Conservation (phyloP, 2,888 invertebrate species). For the Poecilobothrus nobilitatus region DNA sequence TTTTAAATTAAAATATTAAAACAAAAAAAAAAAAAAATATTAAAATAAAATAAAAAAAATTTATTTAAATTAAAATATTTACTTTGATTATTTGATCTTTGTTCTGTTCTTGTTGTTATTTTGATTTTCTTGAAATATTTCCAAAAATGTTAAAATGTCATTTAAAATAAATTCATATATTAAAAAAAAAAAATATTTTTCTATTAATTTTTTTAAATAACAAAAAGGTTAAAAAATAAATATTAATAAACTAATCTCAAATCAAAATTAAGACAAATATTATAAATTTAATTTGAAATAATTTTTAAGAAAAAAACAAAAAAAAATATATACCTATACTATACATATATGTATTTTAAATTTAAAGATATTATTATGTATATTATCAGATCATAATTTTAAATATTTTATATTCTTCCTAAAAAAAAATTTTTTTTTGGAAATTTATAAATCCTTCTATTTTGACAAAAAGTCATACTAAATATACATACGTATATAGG, state of each 20-base stretch:
- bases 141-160: conserved; percentile 4
- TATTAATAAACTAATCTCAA: neutral
- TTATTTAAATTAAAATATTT: no score
- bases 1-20: no score
- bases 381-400: neutral
- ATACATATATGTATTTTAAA: neutral
- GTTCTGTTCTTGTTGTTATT: no score
- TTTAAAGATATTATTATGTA: neutral
- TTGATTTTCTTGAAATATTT: neutral
- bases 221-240: neutral
- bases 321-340: no score
- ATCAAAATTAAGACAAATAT: neutral
- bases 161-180: neutral
- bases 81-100: no score
- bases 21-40: no score
- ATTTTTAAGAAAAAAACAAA: neutral
- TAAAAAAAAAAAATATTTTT: neutral
- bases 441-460: neutral
- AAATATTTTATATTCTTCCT: neutral
- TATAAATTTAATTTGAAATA: neutral
- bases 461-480: neutral
- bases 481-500: neutral
- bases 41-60: no score
- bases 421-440: neutral
- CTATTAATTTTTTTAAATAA: no score